Conservation (phyloP, 37 sponge, comb jelly and placozoan genomes). For the Chondrosia reniformis region DNA sequence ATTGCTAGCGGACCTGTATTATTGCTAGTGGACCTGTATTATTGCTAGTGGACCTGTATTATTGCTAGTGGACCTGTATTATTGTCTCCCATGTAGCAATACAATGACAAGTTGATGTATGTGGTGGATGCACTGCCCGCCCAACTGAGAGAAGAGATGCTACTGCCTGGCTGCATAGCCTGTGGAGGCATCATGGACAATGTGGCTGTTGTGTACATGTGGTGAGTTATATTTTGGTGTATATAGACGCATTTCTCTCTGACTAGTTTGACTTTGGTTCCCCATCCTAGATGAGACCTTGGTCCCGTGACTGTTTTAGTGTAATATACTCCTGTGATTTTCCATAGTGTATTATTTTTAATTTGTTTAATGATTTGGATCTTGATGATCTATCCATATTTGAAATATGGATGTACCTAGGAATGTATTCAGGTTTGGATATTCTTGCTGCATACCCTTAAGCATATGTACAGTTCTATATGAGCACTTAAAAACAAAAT, state of each 20-base stretch:
- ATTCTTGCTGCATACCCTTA: too few relatives aligned
- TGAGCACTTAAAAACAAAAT: too few relatives aligned
- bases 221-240: constrained; percentile 48
- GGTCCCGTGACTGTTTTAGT: too few relatives aligned
- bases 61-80: neutral
- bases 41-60: neutral
- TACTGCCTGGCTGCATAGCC: constrained; percentile 38
- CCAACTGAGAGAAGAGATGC: constrained; percentile 49
- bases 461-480: too few relatives aligned
- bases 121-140: constrained; percentile 43
- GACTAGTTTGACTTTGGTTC: too few relatives aligned
- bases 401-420: neutral
- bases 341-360: neutral
- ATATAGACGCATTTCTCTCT: too few relatives aligned
- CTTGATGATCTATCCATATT: neutral
- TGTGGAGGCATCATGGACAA: constrained; percentile 66
- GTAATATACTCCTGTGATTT: neutral
- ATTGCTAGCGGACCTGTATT: neutral
- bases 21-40: neutral
- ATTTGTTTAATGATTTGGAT: neutral
- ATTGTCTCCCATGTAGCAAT: constrained; percentile 23
- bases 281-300: too few relatives aligned
- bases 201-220: constrained; percentile 33
- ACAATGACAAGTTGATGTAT: constrained; percentile 46
- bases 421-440: too few relatives aligned